Percentiles rank a stretch among this genome's conserved stretches.
These are phyloP conservation scores for Megalops cyprinoides DNA, from an alignment of 2,797 vertebrate genomes.

Conservation along the genomic window DNA sequence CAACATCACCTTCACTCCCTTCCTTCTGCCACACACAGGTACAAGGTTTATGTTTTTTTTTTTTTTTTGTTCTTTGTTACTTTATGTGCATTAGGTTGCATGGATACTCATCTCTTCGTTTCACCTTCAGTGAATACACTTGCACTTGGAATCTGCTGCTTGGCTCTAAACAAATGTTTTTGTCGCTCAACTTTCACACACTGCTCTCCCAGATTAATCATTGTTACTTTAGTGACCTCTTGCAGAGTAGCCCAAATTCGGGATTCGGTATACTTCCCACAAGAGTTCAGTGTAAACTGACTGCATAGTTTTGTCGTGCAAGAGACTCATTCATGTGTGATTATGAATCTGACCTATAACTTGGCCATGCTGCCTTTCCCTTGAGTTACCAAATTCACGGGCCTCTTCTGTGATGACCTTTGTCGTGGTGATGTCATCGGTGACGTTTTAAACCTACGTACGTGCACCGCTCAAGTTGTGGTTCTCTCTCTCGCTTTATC, in stretches of 20 bases:
- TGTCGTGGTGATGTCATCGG: constrained; percentile 24
- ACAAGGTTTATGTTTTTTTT: constrained; percentile 45
- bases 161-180: neutral
- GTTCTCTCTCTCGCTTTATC: neutral
- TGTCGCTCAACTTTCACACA: neutral
- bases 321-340: too few relatives aligned
- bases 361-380: too few relatives aligned
- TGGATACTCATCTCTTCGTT: constrained; percentile 60
- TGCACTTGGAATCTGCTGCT: neutral
- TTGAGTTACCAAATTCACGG: too few relatives aligned
- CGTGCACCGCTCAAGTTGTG: neutral
- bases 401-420: constrained; percentile 18
- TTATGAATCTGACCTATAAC: too few relatives aligned
- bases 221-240: neutral
- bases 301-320: too few relatives aligned
- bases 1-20: constrained; percentile 8
- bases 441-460: neutral
- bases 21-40: constrained; percentile 37
- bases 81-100: constrained; percentile 44
- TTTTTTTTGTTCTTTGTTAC: neutral
- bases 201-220: neutral
- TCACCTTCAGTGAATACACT: constrained; percentile 4
- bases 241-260: neutral
- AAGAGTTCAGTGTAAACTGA: neutral
- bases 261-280: neutral